Conservation (phyloP, 2,888 invertebrate species). For the Lepetodrilus schrolli region DNA sequence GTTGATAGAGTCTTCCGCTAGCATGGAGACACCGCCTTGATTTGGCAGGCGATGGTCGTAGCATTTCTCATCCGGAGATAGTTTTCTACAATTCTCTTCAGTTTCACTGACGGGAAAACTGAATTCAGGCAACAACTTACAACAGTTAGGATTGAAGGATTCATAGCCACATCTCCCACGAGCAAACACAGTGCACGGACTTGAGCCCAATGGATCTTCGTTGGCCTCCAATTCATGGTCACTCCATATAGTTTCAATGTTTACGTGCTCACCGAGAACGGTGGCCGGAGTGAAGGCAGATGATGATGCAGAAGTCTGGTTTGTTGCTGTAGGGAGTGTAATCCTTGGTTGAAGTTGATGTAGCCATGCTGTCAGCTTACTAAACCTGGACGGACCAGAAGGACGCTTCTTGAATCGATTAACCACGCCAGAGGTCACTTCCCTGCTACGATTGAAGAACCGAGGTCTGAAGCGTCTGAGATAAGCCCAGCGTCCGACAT, state of each 20-base stretch:
- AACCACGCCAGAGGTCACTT: neutral
- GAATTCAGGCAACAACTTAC: neutral
- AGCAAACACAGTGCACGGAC: neutral
- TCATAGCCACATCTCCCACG: neutral
- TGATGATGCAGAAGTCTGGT: neutral
- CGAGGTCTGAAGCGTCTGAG: neutral
- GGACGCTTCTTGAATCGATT: neutral
- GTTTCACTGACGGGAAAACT: neutral
- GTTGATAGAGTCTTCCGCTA: neutral
- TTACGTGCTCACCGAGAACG: neutral
- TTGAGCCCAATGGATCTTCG: neutral
- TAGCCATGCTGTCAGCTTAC: neutral
- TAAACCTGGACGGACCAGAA: neutral
- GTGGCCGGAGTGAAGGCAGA: neutral
- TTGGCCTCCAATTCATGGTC: neutral
- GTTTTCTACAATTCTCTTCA: too few relatives aligned
- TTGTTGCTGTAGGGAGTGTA: neutral
- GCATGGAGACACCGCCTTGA: neutral
- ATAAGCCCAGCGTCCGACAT: neutral
- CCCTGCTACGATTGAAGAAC: neutral
- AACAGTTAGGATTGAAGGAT: slow-evolving; percentile 12
- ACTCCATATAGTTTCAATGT: too few relatives aligned
- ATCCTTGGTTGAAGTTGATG: neutral
- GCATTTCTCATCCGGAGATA: neutral
- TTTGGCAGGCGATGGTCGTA: neutral